These are phyloP conservation scores for Geotrypetes seraphini DNA, from an alignment of 2,797 vertebrate genomes.

Conservation along the genomic window DNA sequence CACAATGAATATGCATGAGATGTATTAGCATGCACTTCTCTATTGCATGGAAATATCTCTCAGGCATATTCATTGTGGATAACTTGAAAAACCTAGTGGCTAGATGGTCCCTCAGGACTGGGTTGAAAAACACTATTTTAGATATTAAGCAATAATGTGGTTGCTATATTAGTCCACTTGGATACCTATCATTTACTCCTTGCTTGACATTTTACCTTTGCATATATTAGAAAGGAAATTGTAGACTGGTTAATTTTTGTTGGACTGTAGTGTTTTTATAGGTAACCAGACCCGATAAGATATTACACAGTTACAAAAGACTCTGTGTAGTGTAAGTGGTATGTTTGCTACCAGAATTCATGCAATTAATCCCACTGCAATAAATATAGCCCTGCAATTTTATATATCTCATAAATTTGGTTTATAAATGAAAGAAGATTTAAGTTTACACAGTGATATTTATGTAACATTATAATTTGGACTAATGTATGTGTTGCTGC, in stretches of 20 bases:
- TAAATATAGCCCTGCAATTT: constrained; percentile 32
- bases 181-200: too few species aligned
- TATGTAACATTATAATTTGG: constrained; percentile 40
- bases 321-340: constrained; percentile 35
- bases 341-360: constrained; percentile 30
- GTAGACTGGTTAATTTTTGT: constrained; percentile 32
- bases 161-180: too few species aligned
- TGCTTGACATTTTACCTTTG: too few species aligned
- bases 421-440: constrained; percentile 40
- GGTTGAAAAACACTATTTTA: too few species aligned
- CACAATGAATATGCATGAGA: too few species aligned
- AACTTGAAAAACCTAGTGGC: too few species aligned
- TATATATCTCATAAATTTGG: constrained; percentile 39
- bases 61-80: too few species aligned
- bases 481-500: constrained; percentile 32
- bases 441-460: constrained; percentile 36
- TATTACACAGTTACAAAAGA: too few species aligned
- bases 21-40: too few species aligned
- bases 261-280: constrained; percentile 31
- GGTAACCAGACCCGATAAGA: constrained; percentile 27
- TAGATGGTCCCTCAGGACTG: too few species aligned
- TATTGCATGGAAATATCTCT: too few species aligned
- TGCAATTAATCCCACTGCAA: constrained; percentile 44
- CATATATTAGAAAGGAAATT: constrained; percentile 24
- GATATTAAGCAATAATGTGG: too few species aligned